Evolutionary conservation across 2,113 vertebrate species (phyloP).

Genomic region (Corythornis cristatus): DNA sequence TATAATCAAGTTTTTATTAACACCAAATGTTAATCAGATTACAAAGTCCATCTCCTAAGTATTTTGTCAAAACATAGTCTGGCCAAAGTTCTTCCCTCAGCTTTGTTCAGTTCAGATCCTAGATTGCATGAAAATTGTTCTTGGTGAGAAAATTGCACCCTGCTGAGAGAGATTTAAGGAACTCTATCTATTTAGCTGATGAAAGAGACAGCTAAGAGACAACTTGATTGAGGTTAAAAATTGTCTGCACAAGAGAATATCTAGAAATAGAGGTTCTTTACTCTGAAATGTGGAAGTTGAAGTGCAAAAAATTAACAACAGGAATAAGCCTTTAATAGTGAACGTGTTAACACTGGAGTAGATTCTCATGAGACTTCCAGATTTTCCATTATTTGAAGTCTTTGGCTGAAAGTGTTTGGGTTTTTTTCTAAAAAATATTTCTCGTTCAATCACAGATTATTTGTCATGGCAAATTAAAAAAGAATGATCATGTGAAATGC

Average conservation of each 20-base stretch:
- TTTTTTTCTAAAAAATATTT: neutral
- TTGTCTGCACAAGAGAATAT: neutral
- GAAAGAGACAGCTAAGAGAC: constrained; percentile 12
- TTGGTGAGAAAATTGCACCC: constrained; percentile 16
- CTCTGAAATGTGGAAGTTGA: neutral
- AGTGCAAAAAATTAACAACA: neutral
- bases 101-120: neutral
- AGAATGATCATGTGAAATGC: neutral
- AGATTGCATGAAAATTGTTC: neutral
- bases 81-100: neutral
- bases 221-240: neutral
- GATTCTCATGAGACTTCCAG: neutral
- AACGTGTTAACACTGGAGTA: neutral
- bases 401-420: neutral
- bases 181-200: constrained; percentile 1
- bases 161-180: constrained; percentile 15
- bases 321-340: neutral
- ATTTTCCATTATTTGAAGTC: neutral
- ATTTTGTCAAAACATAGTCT: neutral
- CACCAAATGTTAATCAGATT: constrained; percentile 51
- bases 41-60: constrained; percentile 27
- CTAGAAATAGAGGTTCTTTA: neutral
- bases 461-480: neutral
- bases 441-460: neutral
- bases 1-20: constrained; percentile 58